phyloP scores from a whole-genome alignment of 1,140 invertebrate genomes.

The Agrilus planipennis region DNA sequence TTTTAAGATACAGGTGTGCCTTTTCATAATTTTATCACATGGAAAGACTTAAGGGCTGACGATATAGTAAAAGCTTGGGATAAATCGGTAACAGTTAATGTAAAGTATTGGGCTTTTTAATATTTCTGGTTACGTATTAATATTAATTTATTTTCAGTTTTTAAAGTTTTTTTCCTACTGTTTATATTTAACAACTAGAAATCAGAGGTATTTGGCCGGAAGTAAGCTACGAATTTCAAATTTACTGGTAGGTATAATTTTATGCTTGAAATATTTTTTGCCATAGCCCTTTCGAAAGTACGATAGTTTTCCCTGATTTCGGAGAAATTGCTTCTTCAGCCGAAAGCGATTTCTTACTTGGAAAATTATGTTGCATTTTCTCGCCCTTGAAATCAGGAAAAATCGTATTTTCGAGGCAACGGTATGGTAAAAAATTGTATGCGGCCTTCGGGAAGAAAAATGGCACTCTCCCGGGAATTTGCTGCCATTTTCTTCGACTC shows the following conservation, averaged over 20 bases:
- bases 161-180: conserved; percentile 44
- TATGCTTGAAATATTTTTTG: background rate
- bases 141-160: conserved; percentile 11
- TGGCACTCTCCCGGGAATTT: too few relatives aligned
- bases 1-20: conserved; percentile 61
- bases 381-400: too few relatives aligned
- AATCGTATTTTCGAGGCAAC: too few relatives aligned
- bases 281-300: too few relatives aligned
- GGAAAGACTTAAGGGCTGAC: conserved; percentile 85
- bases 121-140: conserved; percentile 1
- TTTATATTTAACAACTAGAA: conserved; percentile 64
- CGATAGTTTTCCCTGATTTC: too few relatives aligned
- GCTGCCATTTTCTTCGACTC: too few relatives aligned
- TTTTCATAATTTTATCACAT: conserved; percentile 91
- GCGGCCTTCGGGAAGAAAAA: too few relatives aligned
- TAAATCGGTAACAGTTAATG: conserved; percentile 57
- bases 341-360: too few relatives aligned
- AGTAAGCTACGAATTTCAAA: conserved; percentile 45
- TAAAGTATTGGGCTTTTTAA: conserved; percentile 9
- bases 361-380: too few relatives aligned
- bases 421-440: too few relatives aligned
- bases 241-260: conserved; percentile 20
- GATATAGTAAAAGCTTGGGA: conserved; percentile 77
- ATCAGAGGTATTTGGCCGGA: conserved; percentile 66
- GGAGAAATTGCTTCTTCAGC: too few relatives aligned